These are phyloP conservation scores for Ophthalmolycus amberensis DNA, from an alignment of 2,113 vertebrate species.

Conservation along the genomic window DNA sequence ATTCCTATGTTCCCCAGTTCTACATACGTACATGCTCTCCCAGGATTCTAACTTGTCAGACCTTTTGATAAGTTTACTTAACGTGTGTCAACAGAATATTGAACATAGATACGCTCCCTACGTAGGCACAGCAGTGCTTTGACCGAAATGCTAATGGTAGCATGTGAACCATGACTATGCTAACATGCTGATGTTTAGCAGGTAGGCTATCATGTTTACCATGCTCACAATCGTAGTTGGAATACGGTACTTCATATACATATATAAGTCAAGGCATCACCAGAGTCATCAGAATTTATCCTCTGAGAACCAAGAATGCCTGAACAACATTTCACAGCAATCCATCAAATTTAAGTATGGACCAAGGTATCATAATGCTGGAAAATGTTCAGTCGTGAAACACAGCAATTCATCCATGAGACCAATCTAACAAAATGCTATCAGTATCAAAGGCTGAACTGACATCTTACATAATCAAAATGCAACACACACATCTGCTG, in stretches of 20 bases:
- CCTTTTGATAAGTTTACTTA: too few relatives aligned
- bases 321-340: background rate
- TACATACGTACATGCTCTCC: too few relatives aligned
- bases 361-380: background rate
- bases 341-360: background rate
- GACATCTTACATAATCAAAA: constrained; percentile 37
- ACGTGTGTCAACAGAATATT: too few relatives aligned
- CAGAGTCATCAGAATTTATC: background rate
- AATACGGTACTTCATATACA: too few relatives aligned
- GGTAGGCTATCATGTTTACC: too few relatives aligned
- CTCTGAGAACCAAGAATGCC: background rate
- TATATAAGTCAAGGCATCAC: too few relatives aligned
- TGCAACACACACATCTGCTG: constrained; percentile 27
- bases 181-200: background rate
- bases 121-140: background rate
- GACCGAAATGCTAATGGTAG: background rate
- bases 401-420: background rate
- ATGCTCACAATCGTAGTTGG: too few relatives aligned
- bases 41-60: too few relatives aligned
- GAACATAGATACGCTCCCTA: too few relatives aligned
- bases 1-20: too few relatives aligned
- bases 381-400: background rate
- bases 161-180: background rate
- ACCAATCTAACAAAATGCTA: constrained; percentile 1
- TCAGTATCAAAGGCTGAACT: constrained; percentile 3